phyloP scores from a whole-genome alignment of 1,140 invertebrate genomes.

The Pogonomyrmex californicus region DNA sequence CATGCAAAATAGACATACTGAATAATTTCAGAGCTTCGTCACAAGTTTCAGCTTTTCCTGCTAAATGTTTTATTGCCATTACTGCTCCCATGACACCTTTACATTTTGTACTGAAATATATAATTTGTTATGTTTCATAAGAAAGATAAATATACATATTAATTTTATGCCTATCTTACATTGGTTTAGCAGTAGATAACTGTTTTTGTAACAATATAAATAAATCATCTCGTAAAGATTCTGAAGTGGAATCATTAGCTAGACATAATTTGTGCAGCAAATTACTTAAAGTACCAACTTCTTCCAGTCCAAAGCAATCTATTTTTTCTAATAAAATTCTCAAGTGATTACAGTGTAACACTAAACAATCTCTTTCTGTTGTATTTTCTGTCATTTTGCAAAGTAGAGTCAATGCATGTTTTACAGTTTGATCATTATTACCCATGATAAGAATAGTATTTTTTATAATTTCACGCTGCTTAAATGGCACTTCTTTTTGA shows the following conservation, averaged over 20 bases:
- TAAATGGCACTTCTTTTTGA: conserved; percentile 77
- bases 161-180: conserved; percentile 79
- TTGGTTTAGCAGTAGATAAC: conserved; percentile 86
- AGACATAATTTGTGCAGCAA: conserved; percentile 87
- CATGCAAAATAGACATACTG: conserved; percentile 72
- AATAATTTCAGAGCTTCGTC: conserved; percentile 79
- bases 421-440: conserved; percentile 81
- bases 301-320: conserved; percentile 87
- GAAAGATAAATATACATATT: conserved; percentile 61
- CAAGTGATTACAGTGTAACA: conserved; percentile 83
- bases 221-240: conserved; percentile 88
- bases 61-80: conserved; percentile 86
- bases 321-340: conserved; percentile 88
- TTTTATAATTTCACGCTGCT: conserved; percentile 83
- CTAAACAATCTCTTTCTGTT: conserved; percentile 79
- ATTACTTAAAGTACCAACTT: conserved; percentile 88
- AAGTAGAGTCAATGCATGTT: conserved; percentile 80
- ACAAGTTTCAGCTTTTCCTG: conserved; percentile 76
- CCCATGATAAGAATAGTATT: conserved; percentile 82
- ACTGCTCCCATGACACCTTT: conserved; percentile 86
- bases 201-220: conserved; percentile 89
- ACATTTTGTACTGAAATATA: conserved; percentile 81
- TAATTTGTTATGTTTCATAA: conserved; percentile 72
- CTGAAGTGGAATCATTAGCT: conserved; percentile 82
- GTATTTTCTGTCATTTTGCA: conserved; percentile 79